Evolutionary conservation across 1,140 invertebrate genomes (phyloP).

Genomic region (Nephotettix cincticeps): DNA sequence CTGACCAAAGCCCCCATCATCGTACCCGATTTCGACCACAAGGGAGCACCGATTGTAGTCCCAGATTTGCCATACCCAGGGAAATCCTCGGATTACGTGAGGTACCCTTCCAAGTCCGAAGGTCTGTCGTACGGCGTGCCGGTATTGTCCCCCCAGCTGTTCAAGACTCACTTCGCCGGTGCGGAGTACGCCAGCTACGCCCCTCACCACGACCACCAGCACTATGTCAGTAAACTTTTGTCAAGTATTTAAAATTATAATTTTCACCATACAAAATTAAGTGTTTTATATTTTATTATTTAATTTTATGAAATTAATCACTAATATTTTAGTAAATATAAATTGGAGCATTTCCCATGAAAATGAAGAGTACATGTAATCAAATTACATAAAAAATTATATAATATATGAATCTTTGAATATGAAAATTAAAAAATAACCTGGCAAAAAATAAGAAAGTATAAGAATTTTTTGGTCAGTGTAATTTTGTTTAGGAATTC

Average conservation of each 20-base stretch:
- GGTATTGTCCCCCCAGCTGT: conserved; percentile 8
- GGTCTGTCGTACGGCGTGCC: background rate
- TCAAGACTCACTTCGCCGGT: conserved; percentile 26
- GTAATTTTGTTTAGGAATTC: too few relatives aligned
- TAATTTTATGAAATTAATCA: background rate
- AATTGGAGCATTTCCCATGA: background rate
- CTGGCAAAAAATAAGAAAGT: too few relatives aligned
- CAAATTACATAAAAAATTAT: background rate
- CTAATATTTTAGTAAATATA: background rate
- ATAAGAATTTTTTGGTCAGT: too few relatives aligned
- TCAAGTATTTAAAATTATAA: too few relatives aligned
- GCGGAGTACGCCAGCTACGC: conserved; percentile 40
- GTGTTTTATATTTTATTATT: background rate
- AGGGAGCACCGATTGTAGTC: too few relatives aligned
- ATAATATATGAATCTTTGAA: background rate
- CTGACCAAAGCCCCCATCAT: background rate
- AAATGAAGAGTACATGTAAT: background rate
- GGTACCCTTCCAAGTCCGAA: background rate
- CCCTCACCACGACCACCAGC: conserved; percentile 41
- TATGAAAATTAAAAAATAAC: too few relatives aligned
- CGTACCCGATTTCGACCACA: background rate
- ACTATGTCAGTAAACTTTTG: conserved; percentile 44
- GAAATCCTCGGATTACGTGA: too few relatives aligned
- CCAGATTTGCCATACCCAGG: too few relatives aligned
- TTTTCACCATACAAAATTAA: too few relatives aligned